Evolutionary conservation across 2,113 vertebrate species (phyloP), one percentile per base, ranked within the genome.

Genomic region (Trematomus loennbergii): DNA sequence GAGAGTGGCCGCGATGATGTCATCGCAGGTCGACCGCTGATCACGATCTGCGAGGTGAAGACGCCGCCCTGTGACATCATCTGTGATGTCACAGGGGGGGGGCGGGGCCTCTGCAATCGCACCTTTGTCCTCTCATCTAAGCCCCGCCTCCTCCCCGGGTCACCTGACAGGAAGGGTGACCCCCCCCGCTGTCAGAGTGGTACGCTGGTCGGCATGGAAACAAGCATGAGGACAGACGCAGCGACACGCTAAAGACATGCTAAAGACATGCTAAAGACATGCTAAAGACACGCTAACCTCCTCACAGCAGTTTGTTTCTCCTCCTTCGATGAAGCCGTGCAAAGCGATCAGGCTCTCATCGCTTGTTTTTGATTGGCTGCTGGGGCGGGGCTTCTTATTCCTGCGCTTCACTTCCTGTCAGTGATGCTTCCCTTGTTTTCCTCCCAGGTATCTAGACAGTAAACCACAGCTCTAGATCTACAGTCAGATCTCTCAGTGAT

Each of bases 41-140:
- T 87, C 67, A 94, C 96, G 20, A 95, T 97, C 81, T 89, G 91
- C 22, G 96, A 97, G 84, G 95, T 94, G 0, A 95, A 94, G 79
- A 96, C 95, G 7, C 95, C 88, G 0, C 50, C 1, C 61, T 22
- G 16, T 67, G 76, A 33, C 17, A 13, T 45, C 45, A 45, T 33
- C 45, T 49, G 33, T 22, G 50, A 82, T 33, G 45, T 63, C 16
- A 54, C 17, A 2, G 20, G 59, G 43, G 55, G n/a, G 16, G 0
- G 57, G 12, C 1, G 12, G 16, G 63, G 68, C 59, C 54, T 73
- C 46, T 22, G 18, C 67, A 72, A 71, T 40, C 46, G 62, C 72
- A 66, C 43, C 49, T 36, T 12, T 78, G 48, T 18, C 40, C 25
- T 33, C 72, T 7, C 22, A 29, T 46, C 36, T 69, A 16, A 95